Percentiles rank a stretch among this genome's conserved stretches.
Evolutionary conservation across 2,113 vertebrate species (phyloP).

Genomic region (Callocephalon fimbriatum): DNA sequence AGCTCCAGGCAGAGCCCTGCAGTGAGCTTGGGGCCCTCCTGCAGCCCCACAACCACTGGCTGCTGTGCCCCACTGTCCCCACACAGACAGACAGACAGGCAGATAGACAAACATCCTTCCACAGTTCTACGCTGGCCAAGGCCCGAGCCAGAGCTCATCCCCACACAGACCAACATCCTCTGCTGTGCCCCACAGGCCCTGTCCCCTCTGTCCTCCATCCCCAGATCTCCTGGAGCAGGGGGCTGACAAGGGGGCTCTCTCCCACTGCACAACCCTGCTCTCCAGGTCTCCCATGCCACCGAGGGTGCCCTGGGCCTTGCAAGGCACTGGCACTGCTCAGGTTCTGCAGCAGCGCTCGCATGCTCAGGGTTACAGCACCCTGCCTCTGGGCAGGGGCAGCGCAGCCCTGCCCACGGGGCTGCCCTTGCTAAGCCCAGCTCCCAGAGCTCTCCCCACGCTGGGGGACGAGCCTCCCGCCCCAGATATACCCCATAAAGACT

Average conservation of each 20-base stretch:
- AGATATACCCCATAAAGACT: background rate
- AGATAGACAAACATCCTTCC: background rate
- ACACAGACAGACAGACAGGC: rapidly evolving
- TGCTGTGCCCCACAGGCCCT: background rate
- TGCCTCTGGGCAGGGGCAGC: rapidly evolving
- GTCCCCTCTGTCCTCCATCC: background rate
- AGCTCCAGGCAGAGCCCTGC: background rate
- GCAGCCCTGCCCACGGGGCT: background rate
- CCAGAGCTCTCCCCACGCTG: background rate
- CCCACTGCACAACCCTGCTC: background rate
- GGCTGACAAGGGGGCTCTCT: background rate
- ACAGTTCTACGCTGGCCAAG: background rate
- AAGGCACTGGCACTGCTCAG: background rate
- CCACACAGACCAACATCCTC: background rate
- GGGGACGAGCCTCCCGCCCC: background rate
- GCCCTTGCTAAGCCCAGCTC: background rate
- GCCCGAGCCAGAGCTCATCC: background rate
- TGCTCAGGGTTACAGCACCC: background rate
- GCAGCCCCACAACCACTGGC: rapidly evolving
- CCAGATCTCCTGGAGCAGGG: rapidly evolving
- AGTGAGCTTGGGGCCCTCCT: too few species aligned
- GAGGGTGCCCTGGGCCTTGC: background rate
- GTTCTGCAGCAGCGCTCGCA: background rate
- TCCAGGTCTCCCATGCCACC: background rate
- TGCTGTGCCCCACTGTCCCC: background rate